Evolutionary conservation across 2,113 vertebrate genomes (phyloP).

Genomic region (Garra rufa): DNA sequence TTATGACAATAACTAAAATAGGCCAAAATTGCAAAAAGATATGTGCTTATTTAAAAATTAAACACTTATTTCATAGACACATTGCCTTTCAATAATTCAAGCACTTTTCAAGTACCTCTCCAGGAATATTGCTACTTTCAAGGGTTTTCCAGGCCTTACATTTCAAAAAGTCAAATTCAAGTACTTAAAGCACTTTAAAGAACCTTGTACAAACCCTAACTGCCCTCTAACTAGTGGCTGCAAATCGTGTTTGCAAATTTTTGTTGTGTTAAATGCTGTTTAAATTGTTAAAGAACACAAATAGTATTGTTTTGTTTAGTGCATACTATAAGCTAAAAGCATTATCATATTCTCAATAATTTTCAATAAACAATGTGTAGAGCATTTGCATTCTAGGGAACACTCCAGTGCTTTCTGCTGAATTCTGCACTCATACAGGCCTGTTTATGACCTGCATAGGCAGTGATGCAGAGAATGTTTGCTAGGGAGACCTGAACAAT

Average conservation of each 20-base stretch:
- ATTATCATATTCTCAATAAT: not conserved
- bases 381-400: not conserved
- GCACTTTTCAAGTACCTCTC: no score
- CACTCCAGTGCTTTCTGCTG: not conserved
- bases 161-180: no score
- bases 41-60: no score
- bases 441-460: conserved; percentile 5
- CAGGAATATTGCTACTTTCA: no score
- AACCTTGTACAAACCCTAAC: no score
- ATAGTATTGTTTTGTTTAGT: not conserved
- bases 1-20: no score
- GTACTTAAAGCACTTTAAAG: no score
- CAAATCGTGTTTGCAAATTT: not conserved
- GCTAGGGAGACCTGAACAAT: conserved; percentile 7
- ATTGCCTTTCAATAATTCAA: no score
- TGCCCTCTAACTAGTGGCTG: not conserved
- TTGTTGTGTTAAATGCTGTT: not conserved
- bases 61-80: no score
- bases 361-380: not conserved
- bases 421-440: not conserved
- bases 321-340: not conserved
- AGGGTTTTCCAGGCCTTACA: no score
- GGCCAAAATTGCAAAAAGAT: no score
- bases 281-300: not conserved
- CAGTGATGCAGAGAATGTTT: conserved; percentile 7